Base-by-base conservation (phyloP, 35 echinoderm and acorn worm genomes). In the Holothuria glaberrima region DNA sequence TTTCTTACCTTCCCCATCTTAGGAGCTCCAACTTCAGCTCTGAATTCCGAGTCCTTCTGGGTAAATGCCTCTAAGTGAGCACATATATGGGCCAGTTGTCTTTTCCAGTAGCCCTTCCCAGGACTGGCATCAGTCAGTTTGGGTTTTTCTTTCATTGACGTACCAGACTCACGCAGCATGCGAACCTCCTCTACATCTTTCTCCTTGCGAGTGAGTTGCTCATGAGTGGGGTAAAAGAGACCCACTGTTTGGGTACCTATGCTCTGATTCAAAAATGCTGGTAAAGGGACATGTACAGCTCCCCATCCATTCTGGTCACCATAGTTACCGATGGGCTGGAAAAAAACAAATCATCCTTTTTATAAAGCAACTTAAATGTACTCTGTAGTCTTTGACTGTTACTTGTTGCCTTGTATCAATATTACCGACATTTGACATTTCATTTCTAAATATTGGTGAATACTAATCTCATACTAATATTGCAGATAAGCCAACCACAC, bases 1-100 rank as follows among this genome's bases (percentile, higher is more conserved):
- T n/a, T n/a, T n/a, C 36, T 78, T 59, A 99, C 97, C 93, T 99
- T 99, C 18, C 97, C 97, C 93, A 99, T 99, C 70, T 95, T 99
- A 1, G 97, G 97, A 69, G 94, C 85, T 5, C 96, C 97, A 14
- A 99, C 70, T n/a, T 89, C 88, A 30, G 97, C 97, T 67, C 93
- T 88, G 71, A 99, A 99, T 58, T 99, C 97, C 1, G 97, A 86
- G 82, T 95, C 94, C 58, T 78, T 90, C 78, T 99, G 93, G 0
- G 93, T 92, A 46, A 93, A 99, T 12, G 93, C 97, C 34, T 95
- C 93, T 12, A 95, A 48, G 76, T 95, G 97, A 22, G 93, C 93
- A 44, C 60, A 69, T 3, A 99, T 75, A 35, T 99, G 97, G 4
- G 90, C 93, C 16, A 99, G 75, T 54, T 99, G 97, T 10, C 91